Base-by-base conservation (phyloP, 2,888 invertebrate species). In the Taphrorychus bicolor region DNA sequence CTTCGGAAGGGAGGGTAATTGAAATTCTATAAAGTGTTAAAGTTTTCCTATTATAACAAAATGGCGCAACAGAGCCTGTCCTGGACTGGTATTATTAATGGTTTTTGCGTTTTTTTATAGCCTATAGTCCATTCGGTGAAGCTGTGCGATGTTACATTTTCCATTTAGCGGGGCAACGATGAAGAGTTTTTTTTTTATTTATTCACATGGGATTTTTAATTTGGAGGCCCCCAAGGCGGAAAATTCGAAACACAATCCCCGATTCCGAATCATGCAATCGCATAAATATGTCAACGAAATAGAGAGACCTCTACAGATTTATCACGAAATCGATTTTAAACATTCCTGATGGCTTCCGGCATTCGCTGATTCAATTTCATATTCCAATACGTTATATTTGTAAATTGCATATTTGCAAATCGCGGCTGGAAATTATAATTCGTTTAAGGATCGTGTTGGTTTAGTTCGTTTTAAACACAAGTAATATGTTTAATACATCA, bases 1-100 rank as follows among this genome's bases (percentile, higher is more conserved):
- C 32, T 62, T 18, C 14, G 19, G 42, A 23, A 49, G 56, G 16
- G 21, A 9, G 32, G 32, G 57, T 58, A 64, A 64, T 52, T 64
- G 63, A 64, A 64, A 58, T 64, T 57, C 63, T 58, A 64, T 64
- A 64, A 64, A 58, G 57, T 51, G 63, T 32, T 58, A 64, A 64
- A 64, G 51, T 64, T 64, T 64, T 57, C 51, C 41, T 52, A 64
- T 64, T 64, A 64, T 51, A 64, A 49, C 63, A 42, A 57, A 61
- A 53, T 32, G 56, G 56, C 45, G 56, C 32, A 49, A 48, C 62
- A 56, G n/a, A n/a, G 32, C 17, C 56, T 48, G 56, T 56, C 40
- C 32, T 32, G 32, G 21, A 9, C 3, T 14, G 53, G 23, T 40
- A 41, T 56, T 56, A 56, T 45, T 45, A 45, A 45, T 45, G 45